These are phyloP conservation scores for Zophobas morio DNA, from an alignment of 1,140 invertebrate genomes.

Conservation along the genomic window DNA sequence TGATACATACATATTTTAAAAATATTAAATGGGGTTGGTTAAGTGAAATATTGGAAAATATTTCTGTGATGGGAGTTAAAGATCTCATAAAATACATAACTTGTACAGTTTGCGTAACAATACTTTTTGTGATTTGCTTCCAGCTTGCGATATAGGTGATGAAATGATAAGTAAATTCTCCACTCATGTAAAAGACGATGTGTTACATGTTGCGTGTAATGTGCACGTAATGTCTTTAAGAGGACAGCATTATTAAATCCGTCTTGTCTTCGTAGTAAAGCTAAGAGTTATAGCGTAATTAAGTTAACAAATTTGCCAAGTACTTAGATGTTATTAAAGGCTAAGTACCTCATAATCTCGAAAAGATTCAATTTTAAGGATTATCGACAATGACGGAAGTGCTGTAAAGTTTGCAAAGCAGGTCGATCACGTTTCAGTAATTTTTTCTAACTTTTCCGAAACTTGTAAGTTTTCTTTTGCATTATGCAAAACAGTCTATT, in stretches of 20 bases:
- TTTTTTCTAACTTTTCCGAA: conserved; percentile 17
- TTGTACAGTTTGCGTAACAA: too few relatives aligned
- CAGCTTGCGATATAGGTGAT: too few relatives aligned
- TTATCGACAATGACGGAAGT: conserved; percentile 31
- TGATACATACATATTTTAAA: too few relatives aligned
- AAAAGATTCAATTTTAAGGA: conserved; percentile 29
- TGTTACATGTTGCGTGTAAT: background rate
- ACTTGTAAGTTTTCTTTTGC: conserved; percentile 16
- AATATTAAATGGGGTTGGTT: too few relatives aligned
- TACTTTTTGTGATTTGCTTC: too few relatives aligned
- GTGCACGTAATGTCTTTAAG: conserved; percentile 13
- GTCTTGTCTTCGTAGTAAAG: conserved; percentile 9
- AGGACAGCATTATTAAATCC: conserved; percentile 18
- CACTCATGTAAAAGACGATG: too few relatives aligned
- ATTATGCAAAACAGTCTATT: conserved; percentile 39
- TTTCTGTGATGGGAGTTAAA: too few relatives aligned
- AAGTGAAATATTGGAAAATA: too few relatives aligned
- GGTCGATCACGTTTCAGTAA: conserved; percentile 27
- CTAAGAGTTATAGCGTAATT: conserved; percentile 29
- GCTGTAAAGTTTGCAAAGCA: conserved; percentile 6
- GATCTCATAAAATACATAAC: too few relatives aligned
- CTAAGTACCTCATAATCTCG: conserved; percentile 26
- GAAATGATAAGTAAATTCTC: too few relatives aligned
- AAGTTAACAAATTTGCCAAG: conserved; percentile 40
- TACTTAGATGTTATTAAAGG: conserved; percentile 38